Evolutionary conservation across 1,140 invertebrate species (phyloP).

Genomic region (Lamellibrachia luymesi): DNA sequence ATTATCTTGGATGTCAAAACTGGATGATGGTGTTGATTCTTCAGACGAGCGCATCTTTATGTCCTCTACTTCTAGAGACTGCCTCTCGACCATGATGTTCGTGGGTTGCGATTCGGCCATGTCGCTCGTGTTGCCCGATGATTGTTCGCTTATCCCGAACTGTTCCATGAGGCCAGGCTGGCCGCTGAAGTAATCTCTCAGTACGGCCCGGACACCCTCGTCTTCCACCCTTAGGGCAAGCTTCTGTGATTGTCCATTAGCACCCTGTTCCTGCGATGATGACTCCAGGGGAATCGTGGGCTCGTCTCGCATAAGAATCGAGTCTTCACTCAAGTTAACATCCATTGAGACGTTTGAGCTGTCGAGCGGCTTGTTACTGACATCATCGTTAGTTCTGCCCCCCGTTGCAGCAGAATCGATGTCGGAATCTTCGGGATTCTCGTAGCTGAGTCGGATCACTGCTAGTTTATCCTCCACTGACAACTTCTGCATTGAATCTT

Average conservation of each 20-base stretch:
- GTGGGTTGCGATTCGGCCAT: neutral
- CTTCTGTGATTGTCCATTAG: neutral
- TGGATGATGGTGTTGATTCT: neutral
- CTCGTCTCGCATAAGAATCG: slow-evolving; percentile 3
- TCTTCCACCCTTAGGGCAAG: neutral
- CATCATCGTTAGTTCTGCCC: neutral
- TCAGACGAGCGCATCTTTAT: neutral
- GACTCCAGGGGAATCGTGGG: neutral
- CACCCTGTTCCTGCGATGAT: neutral
- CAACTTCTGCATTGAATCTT: slow-evolving; percentile 21
- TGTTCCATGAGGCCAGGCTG: neutral
- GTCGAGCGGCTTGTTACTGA: neutral
- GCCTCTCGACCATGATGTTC: neutral
- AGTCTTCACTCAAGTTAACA: neutral
- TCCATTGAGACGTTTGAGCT: neutral
- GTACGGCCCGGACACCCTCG: neutral
- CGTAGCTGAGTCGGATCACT: slow-evolving; percentile 37
- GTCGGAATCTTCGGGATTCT: slow-evolving; percentile 29
- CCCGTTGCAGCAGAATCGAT: neutral
- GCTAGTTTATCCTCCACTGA: slow-evolving; percentile 39
- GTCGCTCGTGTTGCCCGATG: neutral
- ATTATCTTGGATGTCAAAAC: neutral
- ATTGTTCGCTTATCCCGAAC: neutral
- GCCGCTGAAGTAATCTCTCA: slow-evolving; percentile 7
- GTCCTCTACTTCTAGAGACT: neutral